A percentile compares a stretch with the other conserved stretches of the same genome.
Conservation (phyloP, 2,888 invertebrate species). For the Julus scanicus region DNA sequence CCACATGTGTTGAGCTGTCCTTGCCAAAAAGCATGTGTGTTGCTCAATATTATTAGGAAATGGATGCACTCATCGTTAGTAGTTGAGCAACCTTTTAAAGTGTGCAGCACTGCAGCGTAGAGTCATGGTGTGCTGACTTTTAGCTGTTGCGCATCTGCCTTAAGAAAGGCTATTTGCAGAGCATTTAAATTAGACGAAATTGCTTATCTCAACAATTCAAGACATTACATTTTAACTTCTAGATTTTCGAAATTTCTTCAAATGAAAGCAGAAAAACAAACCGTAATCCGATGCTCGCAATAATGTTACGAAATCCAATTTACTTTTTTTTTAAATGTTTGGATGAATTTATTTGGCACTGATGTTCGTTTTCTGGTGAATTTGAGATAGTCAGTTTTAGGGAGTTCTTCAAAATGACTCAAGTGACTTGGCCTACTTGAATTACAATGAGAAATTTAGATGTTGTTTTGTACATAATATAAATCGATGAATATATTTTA, state of each 20-base stretch:
- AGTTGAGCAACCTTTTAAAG: conserved; percentile 3
- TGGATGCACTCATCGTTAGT: neutral
- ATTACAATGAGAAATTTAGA: no score
- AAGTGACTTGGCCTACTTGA: no score
- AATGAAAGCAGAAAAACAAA: neutral
- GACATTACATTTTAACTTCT: neutral
- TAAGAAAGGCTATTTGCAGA: neutral
- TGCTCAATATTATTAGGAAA: conserved; percentile 30
- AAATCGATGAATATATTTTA: no score
- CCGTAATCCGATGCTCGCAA: neutral
- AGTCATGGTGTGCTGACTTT: neutral
- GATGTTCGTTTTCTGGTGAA: no score
- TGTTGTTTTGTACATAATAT: no score
- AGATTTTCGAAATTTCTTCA: neutral
- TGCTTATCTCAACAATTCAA: neutral
- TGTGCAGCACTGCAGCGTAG: neutral
- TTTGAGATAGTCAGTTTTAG: no score
- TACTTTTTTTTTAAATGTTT: neutral
- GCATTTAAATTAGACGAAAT: conserved; percentile 1
- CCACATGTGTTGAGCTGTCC: neutral
- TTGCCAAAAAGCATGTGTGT: conserved; percentile 16
- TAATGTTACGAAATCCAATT: neutral
- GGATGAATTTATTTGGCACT: neutral
- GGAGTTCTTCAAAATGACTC: no score
- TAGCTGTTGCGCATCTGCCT: neutral